phyloP scores from a whole-genome alignment of 2,113 vertebrate genomes.

The Cyanocitta stelleri region DNA sequence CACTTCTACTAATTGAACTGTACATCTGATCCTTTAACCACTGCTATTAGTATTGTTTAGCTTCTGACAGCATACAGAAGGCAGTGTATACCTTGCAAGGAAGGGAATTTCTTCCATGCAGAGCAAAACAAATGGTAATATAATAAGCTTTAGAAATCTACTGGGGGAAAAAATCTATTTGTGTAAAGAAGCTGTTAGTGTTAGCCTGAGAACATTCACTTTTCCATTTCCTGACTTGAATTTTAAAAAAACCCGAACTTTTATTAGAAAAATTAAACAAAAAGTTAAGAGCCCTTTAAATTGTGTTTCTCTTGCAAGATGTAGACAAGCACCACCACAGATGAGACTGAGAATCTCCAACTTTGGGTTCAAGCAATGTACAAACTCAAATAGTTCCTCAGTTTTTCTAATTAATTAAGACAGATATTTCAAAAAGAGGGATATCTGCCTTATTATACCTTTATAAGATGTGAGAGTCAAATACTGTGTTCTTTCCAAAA shows the following conservation, averaged over 20 bases:
- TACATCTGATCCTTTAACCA: slow-evolving; percentile 1
- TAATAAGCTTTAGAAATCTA: not conserved
- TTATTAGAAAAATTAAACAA: not conserved
- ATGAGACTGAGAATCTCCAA: not conserved
- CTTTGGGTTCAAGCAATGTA: not conserved
- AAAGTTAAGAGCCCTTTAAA: not conserved
- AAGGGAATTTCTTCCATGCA: not conserved
- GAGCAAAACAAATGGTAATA: not conserved
- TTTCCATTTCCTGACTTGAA: not conserved
- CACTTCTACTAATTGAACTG: slow-evolving; percentile 14
- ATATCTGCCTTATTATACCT: not conserved
- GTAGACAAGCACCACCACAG: not conserved
- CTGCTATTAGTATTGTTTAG: not conserved
- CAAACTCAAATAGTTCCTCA: not conserved
- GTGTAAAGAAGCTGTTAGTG: not conserved
- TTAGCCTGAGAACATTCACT: not conserved
- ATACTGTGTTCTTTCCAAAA: not conserved
- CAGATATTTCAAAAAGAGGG: not conserved
- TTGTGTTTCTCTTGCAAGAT: not conserved
- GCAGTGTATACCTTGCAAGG: not conserved
- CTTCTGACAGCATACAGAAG: not conserved
- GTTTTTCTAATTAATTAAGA: not conserved
- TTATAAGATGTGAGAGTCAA: not conserved
- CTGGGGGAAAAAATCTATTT: not conserved
- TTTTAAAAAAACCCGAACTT: not conserved